These are phyloP conservation scores for Latheticus oryzae DNA, from an alignment of 2,888 invertebrate species.

Conservation along the genomic window DNA sequence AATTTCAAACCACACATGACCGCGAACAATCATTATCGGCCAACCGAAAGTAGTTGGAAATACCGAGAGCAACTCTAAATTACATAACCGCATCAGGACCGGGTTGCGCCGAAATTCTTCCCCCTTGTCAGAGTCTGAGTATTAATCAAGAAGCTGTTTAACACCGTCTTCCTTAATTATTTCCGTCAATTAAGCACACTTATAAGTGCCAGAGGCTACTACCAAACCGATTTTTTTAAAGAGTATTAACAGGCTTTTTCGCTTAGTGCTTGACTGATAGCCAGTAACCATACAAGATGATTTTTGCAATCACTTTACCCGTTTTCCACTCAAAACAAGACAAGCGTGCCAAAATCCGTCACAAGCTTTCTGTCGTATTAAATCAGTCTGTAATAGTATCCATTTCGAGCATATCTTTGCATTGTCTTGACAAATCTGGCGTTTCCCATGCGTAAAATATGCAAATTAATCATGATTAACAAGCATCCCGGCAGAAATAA, in stretches of 20 bases:
- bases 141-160: slow-evolving; percentile 28
- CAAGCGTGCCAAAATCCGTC: slow-evolving; percentile 29
- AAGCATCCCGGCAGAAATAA: slow-evolving; percentile 37
- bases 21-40: slow-evolving; percentile 33
- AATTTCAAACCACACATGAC: slow-evolving; percentile 20
- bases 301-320: no score
- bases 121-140: neutral
- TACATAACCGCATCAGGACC: slow-evolving; percentile 24
- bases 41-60: slow-evolving; percentile 34
- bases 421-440: slow-evolving; percentile 44
- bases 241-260: no score
- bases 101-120: slow-evolving; percentile 9
- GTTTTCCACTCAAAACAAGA: slow-evolving; percentile 21
- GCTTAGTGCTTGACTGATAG: slow-evolving; percentile 15
- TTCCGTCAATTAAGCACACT: slow-evolving; percentile 28
- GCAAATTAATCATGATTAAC: slow-evolving; percentile 48
- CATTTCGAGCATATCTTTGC: slow-evolving; percentile 36
- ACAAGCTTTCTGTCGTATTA: slow-evolving; percentile 19
- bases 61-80: slow-evolving; percentile 28
- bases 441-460: slow-evolving; percentile 43
- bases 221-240: slow-evolving; percentile 20
- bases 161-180: slow-evolving; percentile 31
- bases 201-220: slow-evolving; percentile 10
- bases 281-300: no score
- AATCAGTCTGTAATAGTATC: slow-evolving; percentile 36